phyloP scores from a whole-genome alignment of 1,140 invertebrate genomes.

The Megalopta genalis region DNA sequence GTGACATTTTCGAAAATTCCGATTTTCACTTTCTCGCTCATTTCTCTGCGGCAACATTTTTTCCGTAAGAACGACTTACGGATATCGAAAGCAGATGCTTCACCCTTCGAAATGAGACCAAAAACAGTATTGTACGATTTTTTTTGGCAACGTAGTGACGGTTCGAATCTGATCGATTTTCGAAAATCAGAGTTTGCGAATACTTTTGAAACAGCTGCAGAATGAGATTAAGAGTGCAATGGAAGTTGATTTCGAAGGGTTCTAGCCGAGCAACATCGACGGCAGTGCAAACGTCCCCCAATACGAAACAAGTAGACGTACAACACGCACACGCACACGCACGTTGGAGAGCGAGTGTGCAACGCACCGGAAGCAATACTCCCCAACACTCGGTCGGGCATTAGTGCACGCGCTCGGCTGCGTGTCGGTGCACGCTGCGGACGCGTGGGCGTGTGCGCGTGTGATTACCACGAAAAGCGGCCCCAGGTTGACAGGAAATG shows the following conservation, averaged over 20 bases:
- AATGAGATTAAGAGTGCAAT: background rate
- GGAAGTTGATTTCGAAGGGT: background rate
- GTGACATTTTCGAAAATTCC: no score
- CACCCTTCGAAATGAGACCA: no score
- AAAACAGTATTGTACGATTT: no score
- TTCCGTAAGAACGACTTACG: no score
- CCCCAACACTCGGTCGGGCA: conserved; percentile 33
- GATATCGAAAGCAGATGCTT: no score
- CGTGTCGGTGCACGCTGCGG: conserved; percentile 3
- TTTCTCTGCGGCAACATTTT: no score
- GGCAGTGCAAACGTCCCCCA: background rate
- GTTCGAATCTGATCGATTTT: no score
- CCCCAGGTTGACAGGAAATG: conserved; percentile 74
- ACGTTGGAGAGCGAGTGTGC: background rate
- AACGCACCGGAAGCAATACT: conserved; percentile 55
- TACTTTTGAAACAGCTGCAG: no score
- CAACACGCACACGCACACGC: background rate
- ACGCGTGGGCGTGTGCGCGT: conserved; percentile 23
- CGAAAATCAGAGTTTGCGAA: no score
- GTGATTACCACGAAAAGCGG: conserved; percentile 58
- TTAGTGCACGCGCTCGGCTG: conserved; percentile 22
- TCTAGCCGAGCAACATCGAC: background rate
- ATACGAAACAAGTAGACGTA: conserved; percentile 13
- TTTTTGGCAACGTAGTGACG: no score
- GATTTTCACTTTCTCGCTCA: no score